Evolutionary conservation across 2,797 vertebrate genomes (phyloP), one percentile per base, ranked within the genome.

Genomic region (Betta splendens): DNA sequence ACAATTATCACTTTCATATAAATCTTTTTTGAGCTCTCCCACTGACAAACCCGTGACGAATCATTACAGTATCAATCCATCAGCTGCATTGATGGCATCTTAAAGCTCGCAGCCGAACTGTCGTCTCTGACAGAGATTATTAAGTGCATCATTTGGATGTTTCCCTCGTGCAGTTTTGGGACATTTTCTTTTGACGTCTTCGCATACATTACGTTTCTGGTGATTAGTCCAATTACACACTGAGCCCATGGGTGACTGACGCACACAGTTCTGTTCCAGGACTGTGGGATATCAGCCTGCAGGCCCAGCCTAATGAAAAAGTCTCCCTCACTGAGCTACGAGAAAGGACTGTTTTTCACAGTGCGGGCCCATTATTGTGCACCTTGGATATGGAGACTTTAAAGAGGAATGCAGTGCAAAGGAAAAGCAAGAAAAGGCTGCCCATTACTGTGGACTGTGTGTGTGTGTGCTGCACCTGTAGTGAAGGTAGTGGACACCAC

Each of bases 401-500:
- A 35, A 59, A 48, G 49, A 40, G 29, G 59, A 73, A 72, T 57
- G 23, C 29, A 33, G n/a, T 25, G 7, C 21, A 38, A 50, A 45
- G 17, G 2, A 5, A 6, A 32, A 2, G 7, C 13, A 31, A 50
- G 33, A 66, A 50, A 65, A 29, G 52, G 55, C 28, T 11, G 44
- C 57, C 40, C 25, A 57, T 54, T 11, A n/a, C 1, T 37, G 53
- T n/a, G 47, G 39, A 36, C 5, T 55, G 33, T 46, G 39, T 3
- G 28, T 11, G 45, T 60, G 40, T 25, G 57, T 54, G 11, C 22
- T 44, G 21, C 79, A 98, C 98, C 96, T 89, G 97, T 99, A 36
- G 91, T 94, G 85, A 99, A 99, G 48, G 90, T 77, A 0, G 93
- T 92, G 9, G 94, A 94, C 52, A 94, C 91, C 32, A 93, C 81